Base-by-base conservation (phyloP, 2,888 invertebrate genomes). In the Enchytraeus crypticus region DNA sequence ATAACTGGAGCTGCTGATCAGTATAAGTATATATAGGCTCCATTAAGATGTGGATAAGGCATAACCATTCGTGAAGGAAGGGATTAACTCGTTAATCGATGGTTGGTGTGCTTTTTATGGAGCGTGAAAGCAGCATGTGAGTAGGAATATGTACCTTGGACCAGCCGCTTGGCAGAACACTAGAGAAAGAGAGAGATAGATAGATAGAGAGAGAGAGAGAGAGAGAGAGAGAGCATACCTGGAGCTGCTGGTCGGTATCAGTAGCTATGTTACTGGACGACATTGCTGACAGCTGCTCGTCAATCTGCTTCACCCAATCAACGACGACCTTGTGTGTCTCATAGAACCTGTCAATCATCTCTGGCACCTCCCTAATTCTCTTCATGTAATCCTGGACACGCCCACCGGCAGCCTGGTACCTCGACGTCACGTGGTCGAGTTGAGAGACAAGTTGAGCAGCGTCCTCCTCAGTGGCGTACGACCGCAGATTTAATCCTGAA, bases 261-360 rank as follows among this genome's bases (percentile, higher is more conserved):
- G 29, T 21, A 18, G 18, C 53, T 34, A 27, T 18, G 18, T 38
- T 38, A 8, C 18, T 8, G 11, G 8, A 18, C 8, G 38, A 38
- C 11, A 14, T 38, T n/a, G n/a, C n/a, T n/a, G n/a, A n/a, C 21
- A 96, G 80, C 59, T 89, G 87, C 0, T 87, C 84, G 77, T 97
- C 97, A 0, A 96, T 91, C 3, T 85, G 87, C 67, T 90, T 86
- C 88, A 97, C 89, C 4, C 85, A 87, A 67, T 90, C 86, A 88
- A 96, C 89, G 18, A 97, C 82, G 76, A 84, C 85, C 71, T 86
- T 88, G 79, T 96, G 95, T 54, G 88, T 88, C 67, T 88, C 88
- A 75, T 92, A 90, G 83, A 97, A 89, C 75, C 91, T 90, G 73
- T 93, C 90, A 1, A 95, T 92, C 54, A 97, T 79, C 2, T 97